Conservation (phyloP, 1,140 invertebrate genomes). For the Calycopis cecrops region DNA sequence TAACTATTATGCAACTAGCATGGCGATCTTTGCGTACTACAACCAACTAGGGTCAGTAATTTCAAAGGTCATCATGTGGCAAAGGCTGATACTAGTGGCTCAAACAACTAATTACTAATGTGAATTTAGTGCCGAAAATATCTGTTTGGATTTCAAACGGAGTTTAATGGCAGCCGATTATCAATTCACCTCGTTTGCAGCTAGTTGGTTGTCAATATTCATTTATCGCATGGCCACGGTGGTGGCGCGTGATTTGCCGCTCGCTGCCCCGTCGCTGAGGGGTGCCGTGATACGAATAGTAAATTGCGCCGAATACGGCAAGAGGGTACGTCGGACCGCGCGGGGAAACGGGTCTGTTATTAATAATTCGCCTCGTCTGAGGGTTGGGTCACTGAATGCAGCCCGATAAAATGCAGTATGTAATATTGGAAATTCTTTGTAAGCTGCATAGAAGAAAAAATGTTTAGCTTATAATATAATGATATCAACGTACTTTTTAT, state of each 20-base stretch:
- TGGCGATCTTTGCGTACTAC: too few relatives aligned
- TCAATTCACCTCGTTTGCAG: slow-evolving; percentile 59
- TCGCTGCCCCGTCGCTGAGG: slow-evolving; percentile 35
- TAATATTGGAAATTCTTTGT: slow-evolving; percentile 9
- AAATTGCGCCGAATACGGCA: slow-evolving; percentile 37
- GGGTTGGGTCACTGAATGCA: slow-evolving; percentile 18
- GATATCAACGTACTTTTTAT: too few relatives aligned
- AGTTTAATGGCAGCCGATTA: slow-evolving; percentile 38
- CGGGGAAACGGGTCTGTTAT: slow-evolving; percentile 43
- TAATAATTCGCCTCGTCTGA: slow-evolving; percentile 38
- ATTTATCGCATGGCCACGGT: slow-evolving; percentile 52
- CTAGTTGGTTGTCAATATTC: slow-evolving; percentile 67
- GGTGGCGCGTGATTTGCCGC: slow-evolving; percentile 56
- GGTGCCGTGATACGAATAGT: slow-evolving; percentile 49
- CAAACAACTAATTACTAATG: too few relatives aligned
- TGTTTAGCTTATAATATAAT: too few relatives aligned
- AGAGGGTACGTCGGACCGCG: slow-evolving; percentile 30
- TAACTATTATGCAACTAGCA: too few relatives aligned
- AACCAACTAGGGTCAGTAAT: too few relatives aligned
- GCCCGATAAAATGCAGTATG: slow-evolving; percentile 11
- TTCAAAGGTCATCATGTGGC: too few relatives aligned
- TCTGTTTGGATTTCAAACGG: slow-evolving; percentile 18
- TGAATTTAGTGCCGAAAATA: slow-evolving; percentile 3
- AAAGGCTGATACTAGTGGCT: too few relatives aligned
- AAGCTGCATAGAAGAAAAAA: background rate